A percentile compares a stretch with the other conserved stretches of the same genome.
These are phyloP conservation scores for Mustela lutreola DNA, from an alignment of 2,113 vertebrate genomes.

Conservation along the genomic window DNA sequence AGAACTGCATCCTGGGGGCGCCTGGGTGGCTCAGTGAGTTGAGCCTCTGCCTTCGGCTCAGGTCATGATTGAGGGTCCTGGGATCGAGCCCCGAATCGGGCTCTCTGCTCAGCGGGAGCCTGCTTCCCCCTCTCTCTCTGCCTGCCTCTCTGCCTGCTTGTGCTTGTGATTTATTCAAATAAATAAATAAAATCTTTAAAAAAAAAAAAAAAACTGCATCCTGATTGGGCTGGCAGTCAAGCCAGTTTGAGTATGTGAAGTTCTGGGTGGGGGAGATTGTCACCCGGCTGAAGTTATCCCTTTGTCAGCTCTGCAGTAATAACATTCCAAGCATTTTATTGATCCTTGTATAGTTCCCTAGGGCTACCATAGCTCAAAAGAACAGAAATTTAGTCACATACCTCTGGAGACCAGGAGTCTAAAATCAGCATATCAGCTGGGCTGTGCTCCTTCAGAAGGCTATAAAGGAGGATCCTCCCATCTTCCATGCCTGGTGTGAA, in stretches of 20 bases:
- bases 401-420: neutral
- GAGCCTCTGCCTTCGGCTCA: too few relatives aligned
- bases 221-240: neutral
- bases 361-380: neutral
- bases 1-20: neutral
- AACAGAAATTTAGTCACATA: neutral
- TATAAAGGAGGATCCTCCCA: neutral
- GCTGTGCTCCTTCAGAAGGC: neutral
- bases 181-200: too few relatives aligned
- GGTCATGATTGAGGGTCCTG: too few relatives aligned
- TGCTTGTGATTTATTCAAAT: too few relatives aligned
- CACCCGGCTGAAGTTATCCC: neutral
- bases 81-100: too few relatives aligned
- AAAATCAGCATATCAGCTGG: neutral
- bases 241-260: neutral
- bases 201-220: too few relatives aligned
- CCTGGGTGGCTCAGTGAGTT: too few relatives aligned
- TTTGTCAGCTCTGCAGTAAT: neutral
- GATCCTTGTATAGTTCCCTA: neutral
- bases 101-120: too few relatives aligned
- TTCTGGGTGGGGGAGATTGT: neutral
- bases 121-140: too few relatives aligned
- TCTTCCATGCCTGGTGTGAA: neutral
- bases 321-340: neutral
- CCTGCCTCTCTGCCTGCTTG: too few relatives aligned